A percentile compares a stretch with the other conserved stretches of the same genome.
These are phyloP conservation scores for Ciconia boyciana DNA, from an alignment of 2,113 vertebrate genomes.

Conservation along the genomic window DNA sequence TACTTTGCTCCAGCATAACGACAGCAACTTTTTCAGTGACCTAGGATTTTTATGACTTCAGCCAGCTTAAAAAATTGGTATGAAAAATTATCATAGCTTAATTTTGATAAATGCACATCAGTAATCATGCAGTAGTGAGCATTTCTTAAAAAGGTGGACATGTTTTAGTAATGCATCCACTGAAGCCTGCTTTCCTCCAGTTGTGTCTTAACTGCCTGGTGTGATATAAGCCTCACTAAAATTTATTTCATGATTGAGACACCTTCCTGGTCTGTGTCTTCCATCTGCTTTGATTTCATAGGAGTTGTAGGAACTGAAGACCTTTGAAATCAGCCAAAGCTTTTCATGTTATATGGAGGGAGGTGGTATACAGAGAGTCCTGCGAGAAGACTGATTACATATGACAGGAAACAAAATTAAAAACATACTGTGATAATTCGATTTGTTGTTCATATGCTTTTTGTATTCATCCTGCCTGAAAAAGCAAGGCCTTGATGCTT, in stretches of 20 bases:
- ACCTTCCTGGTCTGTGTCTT: not conserved
- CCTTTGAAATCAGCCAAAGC: not conserved
- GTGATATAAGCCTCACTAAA: not conserved
- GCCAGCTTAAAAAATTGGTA: not conserved
- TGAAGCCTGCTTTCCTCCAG: not conserved
- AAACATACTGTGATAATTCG: not conserved
- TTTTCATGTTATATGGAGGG: not conserved
- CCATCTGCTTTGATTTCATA: not conserved
- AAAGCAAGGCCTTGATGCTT: not conserved
- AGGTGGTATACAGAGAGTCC: not conserved
- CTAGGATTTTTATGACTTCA: not conserved
- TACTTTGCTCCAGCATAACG: not conserved
- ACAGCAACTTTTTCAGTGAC: not conserved
- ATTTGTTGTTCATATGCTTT: not conserved
- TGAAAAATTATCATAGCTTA: not conserved
- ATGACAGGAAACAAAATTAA: not conserved
- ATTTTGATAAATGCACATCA: not conserved
- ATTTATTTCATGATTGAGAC: not conserved
- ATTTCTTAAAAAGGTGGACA: not conserved
- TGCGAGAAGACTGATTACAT: not conserved
- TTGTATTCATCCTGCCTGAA: not conserved
- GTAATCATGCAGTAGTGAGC: not conserved
- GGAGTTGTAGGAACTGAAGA: not conserved
- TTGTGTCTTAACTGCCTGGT: not conserved
- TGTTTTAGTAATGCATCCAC: not conserved